Evolutionary conservation across 2,797 vertebrate genomes (phyloP), one percentile per base, ranked within the genome.

Genomic region (Propithecus perrieri): DNA sequence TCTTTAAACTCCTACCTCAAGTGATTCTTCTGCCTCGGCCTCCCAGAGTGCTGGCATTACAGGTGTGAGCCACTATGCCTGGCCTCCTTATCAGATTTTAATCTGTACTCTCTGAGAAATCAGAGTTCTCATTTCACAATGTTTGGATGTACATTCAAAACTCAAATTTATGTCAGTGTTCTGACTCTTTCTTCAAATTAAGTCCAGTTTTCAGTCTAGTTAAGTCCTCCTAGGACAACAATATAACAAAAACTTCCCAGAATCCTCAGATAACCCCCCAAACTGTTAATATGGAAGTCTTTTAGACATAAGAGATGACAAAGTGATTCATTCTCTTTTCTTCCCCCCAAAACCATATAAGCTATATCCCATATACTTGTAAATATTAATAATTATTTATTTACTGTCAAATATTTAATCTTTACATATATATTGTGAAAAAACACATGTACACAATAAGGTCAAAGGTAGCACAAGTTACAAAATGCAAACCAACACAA

Each of bases 131-230:
- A 72, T 75, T 94, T 94, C 57, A 85, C 17, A 80, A 28, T 57
- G 24, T 30, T 91, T 93, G 24, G n/a, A 87, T 71, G 5, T 53
- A 85, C 22, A 43, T 38, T 91, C 28, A 79, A 96, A 94, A n/a
- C 38, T 61, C 59, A 26, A 28, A 75, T 78, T 94, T 88, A 78
- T 80, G 50, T 89, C 61, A 92, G 4, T 63, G 28, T 69, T 89
- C n/a, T 84, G 28, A 96, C 75, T 33, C 28, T 38, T 76, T 88
- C 63, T 90, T 69, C 46, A 84, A 97, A 71, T 86, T 91, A 74
- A 93, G 71, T 75, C 7, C 26, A 53, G 26, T 22, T 86, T 91
- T 89, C 30, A 83, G 30, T 71, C 43, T 74, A 79, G 28, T 11
- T 80, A 61, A 92, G n/a, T 92, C 10, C 55, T n/a, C 78, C 5